Percentiles rank a stretch among this genome's conserved stretches.
Conservation (phyloP, 2,113 vertebrate species). For the Pyrgilauda ruficollis region DNA sequence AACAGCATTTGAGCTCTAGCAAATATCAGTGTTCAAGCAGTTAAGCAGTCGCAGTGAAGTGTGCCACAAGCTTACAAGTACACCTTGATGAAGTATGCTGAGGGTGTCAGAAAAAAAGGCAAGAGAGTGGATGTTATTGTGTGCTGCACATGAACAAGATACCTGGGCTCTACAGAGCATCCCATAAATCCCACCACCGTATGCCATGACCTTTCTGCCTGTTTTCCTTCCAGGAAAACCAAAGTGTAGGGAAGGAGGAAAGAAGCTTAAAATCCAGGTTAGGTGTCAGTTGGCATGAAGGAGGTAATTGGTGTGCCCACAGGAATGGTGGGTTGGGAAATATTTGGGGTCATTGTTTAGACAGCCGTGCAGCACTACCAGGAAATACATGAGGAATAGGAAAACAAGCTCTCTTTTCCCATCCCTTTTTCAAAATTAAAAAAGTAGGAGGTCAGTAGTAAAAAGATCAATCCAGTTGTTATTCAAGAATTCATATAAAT, state of each 20-base stretch:
- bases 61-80: background rate
- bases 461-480: background rate
- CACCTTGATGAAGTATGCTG: background rate
- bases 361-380: background rate
- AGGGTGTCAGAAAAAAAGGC: background rate
- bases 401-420: background rate
- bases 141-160: background rate
- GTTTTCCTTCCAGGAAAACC: background rate
- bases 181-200: background rate
- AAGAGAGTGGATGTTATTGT: background rate
- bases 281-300: background rate
- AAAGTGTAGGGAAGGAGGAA: background rate
- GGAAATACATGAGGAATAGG: background rate
- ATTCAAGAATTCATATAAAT: background rate
- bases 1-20: background rate
- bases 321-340: rapidly evolving
- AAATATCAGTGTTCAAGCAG: background rate
- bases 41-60: background rate
- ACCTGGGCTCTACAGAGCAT: background rate
- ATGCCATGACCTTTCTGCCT: background rate
- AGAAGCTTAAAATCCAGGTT: background rate
- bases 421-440: background rate
- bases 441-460: background rate
- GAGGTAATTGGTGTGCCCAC: background rate
- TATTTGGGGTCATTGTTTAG: background rate